These are phyloP conservation scores for Ctena decussata DNA, from an alignment of 2,888 invertebrate species.

Conservation along the genomic window DNA sequence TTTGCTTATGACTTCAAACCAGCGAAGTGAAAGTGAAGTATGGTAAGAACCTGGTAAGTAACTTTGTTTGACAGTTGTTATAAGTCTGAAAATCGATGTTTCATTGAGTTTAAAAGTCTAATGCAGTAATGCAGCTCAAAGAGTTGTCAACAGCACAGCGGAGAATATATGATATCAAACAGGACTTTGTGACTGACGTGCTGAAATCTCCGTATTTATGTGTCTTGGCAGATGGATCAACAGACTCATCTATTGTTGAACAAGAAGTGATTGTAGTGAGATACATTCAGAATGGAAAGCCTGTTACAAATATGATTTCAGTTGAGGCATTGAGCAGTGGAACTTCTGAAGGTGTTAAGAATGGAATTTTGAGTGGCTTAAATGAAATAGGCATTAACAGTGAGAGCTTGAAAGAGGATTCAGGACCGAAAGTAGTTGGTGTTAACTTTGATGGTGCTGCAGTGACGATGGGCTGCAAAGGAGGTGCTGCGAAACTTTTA, in stretches of 20 bases:
- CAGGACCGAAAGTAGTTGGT: not conserved
- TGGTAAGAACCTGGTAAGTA: too few relatives aligned
- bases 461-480: not conserved
- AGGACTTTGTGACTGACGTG: not conserved
- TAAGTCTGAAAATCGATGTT: too few relatives aligned
- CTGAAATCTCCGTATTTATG: not conserved
- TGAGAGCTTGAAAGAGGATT: not conserved
- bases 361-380: not conserved
- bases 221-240: not conserved
- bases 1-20: too few relatives aligned
- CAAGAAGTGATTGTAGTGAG: constrained; percentile 8
- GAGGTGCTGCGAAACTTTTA: not conserved
- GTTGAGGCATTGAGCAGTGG: not conserved
- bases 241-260: constrained; percentile 1
- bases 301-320: not conserved
- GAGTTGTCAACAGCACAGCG: too few relatives aligned
- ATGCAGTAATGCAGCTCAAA: too few relatives aligned
- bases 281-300: not conserved
- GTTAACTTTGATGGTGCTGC: constrained; percentile 6
- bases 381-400: too few relatives aligned
- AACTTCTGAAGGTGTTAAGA: not conserved
- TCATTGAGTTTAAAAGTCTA: too few relatives aligned
- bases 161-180: too few relatives aligned
- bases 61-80: too few relatives aligned
- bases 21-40: too few relatives aligned